Conservation (phyloP, 1,140 invertebrate genomes). For the Elymnias hypermnestra region DNA sequence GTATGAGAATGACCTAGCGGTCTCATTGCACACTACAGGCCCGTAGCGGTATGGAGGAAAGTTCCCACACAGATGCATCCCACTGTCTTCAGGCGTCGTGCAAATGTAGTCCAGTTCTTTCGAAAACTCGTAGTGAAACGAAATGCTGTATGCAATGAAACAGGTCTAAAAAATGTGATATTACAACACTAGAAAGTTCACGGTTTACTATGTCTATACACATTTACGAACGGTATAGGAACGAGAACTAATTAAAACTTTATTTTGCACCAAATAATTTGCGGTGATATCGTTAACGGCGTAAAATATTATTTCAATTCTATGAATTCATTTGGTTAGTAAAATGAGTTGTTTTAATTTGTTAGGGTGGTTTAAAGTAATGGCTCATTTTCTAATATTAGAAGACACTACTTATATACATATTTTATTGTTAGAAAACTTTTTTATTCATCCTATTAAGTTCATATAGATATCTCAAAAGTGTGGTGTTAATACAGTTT, state of each 20-base stretch:
- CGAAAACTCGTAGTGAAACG: slow-evolving; percentile 87
- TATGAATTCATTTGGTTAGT: slow-evolving; percentile 7
- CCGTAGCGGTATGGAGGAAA: slow-evolving; percentile 88
- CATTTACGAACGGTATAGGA: not conserved
- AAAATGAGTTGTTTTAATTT: slow-evolving; percentile 5
- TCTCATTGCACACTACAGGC: slow-evolving; percentile 81
- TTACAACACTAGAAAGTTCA: not conserved
- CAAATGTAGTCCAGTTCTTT: slow-evolving; percentile 99
- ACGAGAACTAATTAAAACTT: not conserved
- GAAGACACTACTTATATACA: too few species aligned
- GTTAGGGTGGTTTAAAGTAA: too few species aligned
- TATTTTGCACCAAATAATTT: slow-evolving; percentile 1
- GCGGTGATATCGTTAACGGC: slow-evolving; percentile 5
- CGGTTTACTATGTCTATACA: not conserved
- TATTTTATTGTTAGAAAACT: too few species aligned
- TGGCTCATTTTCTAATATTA: too few species aligned
- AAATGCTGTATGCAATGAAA: slow-evolving; percentile 70
- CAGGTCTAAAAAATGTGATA: not conserved
- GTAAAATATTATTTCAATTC: slow-evolving; percentile 6
- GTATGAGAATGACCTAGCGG: slow-evolving; percentile 69
- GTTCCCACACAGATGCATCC: slow-evolving; percentile 94
- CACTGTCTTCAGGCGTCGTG: slow-evolving; percentile 93
- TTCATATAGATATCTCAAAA: too few species aligned
- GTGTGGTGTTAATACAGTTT: too few species aligned
- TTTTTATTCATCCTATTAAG: too few species aligned